Conservation (phyloP, 2,113 vertebrate genomes). For the Narcine bancroftii region DNA sequence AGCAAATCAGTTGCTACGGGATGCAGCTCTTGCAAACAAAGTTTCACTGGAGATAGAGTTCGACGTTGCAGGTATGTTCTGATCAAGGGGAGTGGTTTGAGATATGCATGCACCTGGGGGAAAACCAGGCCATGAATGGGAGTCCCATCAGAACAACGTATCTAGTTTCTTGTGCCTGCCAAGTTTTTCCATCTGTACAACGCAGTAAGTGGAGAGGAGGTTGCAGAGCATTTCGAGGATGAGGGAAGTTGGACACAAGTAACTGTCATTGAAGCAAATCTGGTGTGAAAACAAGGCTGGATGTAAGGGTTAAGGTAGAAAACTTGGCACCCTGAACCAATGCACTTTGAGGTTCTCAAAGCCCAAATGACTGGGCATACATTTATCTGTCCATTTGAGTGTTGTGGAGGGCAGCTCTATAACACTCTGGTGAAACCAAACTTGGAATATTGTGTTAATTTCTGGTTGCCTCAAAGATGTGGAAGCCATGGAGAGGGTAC, state of each 20-base stretch:
- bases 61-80: constrained; percentile 76
- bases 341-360: neutral
- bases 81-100: neutral
- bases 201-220: neutral
- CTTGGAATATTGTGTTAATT: too few relatives aligned
- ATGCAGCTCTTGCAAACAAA: constrained; percentile 79
- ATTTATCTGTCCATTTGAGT: neutral
- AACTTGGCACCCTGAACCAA: too few relatives aligned
- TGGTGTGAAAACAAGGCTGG: neutral
- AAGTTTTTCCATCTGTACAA: too few relatives aligned
- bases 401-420: neutral
- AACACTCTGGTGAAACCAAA: too few relatives aligned
- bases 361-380: neutral
- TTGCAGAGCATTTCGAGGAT: neutral
- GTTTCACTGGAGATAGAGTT: constrained; percentile 85
- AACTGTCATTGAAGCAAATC: neutral
- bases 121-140: neutral
- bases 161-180: neutral
- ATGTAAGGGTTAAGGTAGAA: neutral
- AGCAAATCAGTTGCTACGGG: constrained; percentile 87
- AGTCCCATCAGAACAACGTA: neutral
- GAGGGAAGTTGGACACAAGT: neutral
- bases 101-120: accelerated
- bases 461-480: too few relatives aligned
- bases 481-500: too few relatives aligned